These are phyloP conservation scores for Brachionus sp. DNA, from an alignment of 1,140 invertebrate genomes.

Conservation along the genomic window DNA sequence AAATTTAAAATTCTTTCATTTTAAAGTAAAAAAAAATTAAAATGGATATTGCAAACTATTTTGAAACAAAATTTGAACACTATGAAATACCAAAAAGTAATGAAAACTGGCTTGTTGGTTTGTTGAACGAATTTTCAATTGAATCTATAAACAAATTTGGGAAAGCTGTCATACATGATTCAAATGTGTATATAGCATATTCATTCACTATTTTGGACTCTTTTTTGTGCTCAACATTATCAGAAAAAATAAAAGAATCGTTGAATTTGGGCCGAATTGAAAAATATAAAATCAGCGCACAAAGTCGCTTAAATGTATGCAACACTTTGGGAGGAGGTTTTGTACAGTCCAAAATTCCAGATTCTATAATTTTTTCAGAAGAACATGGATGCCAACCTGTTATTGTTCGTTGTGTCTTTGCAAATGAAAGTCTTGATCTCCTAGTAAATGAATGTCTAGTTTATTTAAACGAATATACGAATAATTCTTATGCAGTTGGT, in stretches of 20 bases:
- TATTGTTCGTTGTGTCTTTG: background rate
- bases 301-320: background rate
- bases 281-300: background rate
- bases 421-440: background rate
- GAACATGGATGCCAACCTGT: background rate
- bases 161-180: background rate
- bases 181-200: background rate
- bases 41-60: conserved; percentile 6
- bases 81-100: conserved; percentile 3
- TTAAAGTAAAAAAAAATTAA: background rate
- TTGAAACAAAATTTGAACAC: conserved; percentile 2
- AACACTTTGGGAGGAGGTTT: background rate
- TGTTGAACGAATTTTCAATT: background rate
- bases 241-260: background rate
- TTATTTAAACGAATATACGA: background rate
- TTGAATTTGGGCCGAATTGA: background rate
- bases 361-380: background rate
- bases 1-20: no score
- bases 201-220: background rate
- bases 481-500: background rate
- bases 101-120: background rate
- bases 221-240: background rate
- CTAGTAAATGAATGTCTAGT: background rate
- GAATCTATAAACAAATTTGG: background rate
- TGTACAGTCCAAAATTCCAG: background rate